phyloP scores from a whole-genome alignment of 2,113 vertebrate species.

The Plecotus auritus region DNA sequence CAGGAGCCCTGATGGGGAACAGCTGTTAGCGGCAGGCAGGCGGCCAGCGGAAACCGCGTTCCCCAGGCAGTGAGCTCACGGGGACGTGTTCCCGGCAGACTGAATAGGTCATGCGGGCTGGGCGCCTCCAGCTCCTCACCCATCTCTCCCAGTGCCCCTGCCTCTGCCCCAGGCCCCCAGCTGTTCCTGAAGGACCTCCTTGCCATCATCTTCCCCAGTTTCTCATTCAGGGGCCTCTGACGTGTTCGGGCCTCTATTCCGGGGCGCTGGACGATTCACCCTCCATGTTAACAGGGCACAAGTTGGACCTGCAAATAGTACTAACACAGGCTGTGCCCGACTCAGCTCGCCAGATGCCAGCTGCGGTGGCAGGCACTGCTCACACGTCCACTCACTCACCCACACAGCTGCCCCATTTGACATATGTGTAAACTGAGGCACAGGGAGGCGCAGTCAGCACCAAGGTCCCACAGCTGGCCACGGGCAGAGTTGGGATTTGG shows the following conservation, averaged over 20 bases:
- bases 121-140: fast-evolving
- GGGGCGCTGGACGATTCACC: fast-evolving
- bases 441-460: background rate
- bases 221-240: background rate
- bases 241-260: fast-evolving
- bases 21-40: background rate
- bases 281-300: background rate
- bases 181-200: fast-evolving
- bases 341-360: fast-evolving
- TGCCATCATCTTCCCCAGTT: fast-evolving
- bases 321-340: fast-evolving
- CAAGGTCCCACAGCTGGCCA: too few relatives aligned
- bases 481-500: background rate
- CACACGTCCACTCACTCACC: fast-evolving
- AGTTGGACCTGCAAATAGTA: background rate
- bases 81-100: background rate
- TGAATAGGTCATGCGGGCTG: background rate
- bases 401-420: background rate
- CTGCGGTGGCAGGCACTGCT: too few relatives aligned
- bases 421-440: background rate
- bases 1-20: background rate
- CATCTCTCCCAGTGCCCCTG: fast-evolving
- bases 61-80: background rate
- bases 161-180: background rate
- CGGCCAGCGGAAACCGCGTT: background rate